Evolutionary conservation across 2,888 invertebrate species (phyloP).

Genomic region (Nasonovia ribisnigri): DNA sequence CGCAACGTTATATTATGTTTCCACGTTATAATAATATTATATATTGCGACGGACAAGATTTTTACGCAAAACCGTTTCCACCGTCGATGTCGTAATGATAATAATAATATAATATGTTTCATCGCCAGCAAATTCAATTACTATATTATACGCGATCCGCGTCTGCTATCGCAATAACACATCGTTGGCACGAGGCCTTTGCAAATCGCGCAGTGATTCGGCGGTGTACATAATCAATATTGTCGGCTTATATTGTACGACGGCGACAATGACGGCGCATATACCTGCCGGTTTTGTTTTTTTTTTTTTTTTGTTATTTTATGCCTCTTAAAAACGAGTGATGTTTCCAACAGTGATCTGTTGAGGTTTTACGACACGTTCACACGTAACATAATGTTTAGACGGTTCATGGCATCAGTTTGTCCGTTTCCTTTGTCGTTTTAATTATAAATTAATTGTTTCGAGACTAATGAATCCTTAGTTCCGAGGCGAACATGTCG

Average conservation of each 20-base stretch:
- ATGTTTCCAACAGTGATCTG: neutral
- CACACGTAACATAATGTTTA: neutral
- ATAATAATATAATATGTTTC: neutral
- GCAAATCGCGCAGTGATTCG: neutral
- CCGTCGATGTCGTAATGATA: neutral
- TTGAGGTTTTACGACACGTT: neutral
- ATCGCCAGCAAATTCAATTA: neutral
- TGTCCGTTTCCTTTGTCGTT: neutral
- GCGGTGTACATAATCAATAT: neutral
- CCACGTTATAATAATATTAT: neutral
- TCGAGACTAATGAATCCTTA: neutral
- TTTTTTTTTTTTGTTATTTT: too few species aligned
- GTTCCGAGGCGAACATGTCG: neutral
- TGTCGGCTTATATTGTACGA: neutral
- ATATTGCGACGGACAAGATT: neutral
- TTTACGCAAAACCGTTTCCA: neutral
- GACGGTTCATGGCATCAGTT: neutral
- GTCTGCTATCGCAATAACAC: neutral
- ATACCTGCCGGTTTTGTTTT: neutral
- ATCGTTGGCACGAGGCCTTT: constrained; percentile 5
- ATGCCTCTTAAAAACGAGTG: neutral
- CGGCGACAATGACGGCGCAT: neutral
- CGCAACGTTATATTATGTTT: neutral
- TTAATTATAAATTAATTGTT: neutral
- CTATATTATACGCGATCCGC: neutral